Evolutionary conservation across 2,113 vertebrate genomes (phyloP).

Genomic region (Gymnorhina tibicen): DNA sequence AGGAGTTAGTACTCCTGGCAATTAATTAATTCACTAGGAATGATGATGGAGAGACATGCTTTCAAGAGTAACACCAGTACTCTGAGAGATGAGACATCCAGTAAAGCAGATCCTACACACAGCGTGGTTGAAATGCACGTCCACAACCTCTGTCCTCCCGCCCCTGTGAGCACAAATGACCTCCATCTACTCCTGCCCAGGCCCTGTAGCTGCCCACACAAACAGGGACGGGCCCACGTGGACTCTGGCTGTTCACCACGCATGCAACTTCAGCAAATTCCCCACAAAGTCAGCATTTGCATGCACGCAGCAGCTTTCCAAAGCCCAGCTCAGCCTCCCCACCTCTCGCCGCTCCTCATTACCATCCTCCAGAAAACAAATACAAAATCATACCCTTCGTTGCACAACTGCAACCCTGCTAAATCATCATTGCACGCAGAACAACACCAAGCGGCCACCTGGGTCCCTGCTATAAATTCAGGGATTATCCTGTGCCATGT

Average conservation of each 20-base stretch:
- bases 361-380: neutral
- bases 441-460: neutral
- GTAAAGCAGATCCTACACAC: neutral
- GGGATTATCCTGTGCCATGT: neutral
- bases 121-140: fast-evolving
- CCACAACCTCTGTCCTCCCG: neutral
- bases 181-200: neutral
- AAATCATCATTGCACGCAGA: neutral
- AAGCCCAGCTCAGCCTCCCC: neutral
- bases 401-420: neutral
- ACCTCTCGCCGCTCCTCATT: neutral
- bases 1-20: neutral
- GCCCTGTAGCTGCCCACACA: neutral
- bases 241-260: neutral
- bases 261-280: conserved; percentile 49
- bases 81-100: neutral
- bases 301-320: neutral
- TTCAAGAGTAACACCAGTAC: neutral
- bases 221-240: neutral
- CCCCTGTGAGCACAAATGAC: neutral
- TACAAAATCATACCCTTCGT: fast-evolving
- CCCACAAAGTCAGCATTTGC: neutral
- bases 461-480: neutral
- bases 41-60: neutral
- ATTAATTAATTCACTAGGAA: neutral